phyloP scores from a whole-genome alignment of 2,888 invertebrate species.

The Calameuta filiformis region DNA sequence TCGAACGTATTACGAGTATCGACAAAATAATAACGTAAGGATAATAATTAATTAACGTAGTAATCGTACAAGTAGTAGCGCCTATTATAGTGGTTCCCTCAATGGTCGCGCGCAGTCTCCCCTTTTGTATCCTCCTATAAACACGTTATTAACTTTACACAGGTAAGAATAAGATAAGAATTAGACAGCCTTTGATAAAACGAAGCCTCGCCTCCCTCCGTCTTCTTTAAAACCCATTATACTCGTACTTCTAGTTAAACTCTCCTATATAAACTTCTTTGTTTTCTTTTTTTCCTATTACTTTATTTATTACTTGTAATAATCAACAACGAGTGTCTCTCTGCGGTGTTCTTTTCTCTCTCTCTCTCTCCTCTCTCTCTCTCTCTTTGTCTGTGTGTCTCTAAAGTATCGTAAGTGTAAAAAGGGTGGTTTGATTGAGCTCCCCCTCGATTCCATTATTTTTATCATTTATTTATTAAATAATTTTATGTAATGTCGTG shows the following conservation, averaged over 20 bases:
- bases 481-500: conserved; percentile 34
- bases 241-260: background rate
- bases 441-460: conserved; percentile 26
- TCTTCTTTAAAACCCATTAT: conserved; percentile 17
- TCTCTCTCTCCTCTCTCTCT: conserved; percentile 9
- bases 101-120: no score
- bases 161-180: conserved; percentile 39
- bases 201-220: conserved; percentile 23
- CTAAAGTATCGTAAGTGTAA: conserved; percentile 31
- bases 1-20: conserved; percentile 35
- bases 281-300: conserved; percentile 14
- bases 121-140: conserved; percentile 6
- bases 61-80: conserved; percentile 47
- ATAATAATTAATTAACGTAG: conserved; percentile 37
- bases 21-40: conserved; percentile 47
- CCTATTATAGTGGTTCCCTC: conserved; percentile 38
- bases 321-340: conserved; percentile 35
- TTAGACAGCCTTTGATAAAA: conserved; percentile 42
- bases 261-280: background rate
- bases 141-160: conserved; percentile 46
- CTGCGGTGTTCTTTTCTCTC: background rate
- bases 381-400: background rate
- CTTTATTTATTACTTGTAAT: conserved; percentile 16
- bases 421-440: conserved; percentile 43
- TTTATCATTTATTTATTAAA: conserved; percentile 27